Conservation (phyloP, 1,140 invertebrate genomes). For the Homalodisca vitripennis region DNA sequence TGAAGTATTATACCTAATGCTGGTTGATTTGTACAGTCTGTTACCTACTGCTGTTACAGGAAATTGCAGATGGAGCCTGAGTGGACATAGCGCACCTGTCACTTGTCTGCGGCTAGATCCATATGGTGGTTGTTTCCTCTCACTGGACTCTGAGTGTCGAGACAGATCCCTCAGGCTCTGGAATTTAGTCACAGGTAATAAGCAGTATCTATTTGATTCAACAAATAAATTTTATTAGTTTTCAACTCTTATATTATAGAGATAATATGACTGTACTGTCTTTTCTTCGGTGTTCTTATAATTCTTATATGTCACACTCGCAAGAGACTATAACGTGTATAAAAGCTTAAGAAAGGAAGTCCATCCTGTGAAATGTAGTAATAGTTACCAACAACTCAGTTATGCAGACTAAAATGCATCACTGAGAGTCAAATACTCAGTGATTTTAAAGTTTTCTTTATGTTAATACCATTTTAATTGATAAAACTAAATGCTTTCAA, state of each 20-base stretch:
- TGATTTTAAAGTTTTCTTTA: too few relatives aligned
- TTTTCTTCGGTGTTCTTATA: neutral
- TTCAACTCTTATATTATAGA: neutral
- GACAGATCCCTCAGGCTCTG: constrained; percentile 75
- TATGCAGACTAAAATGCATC: too few relatives aligned
- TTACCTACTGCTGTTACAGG: constrained; percentile 55
- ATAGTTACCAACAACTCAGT: too few relatives aligned
- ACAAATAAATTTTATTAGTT: neutral
- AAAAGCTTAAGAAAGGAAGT: too few relatives aligned
- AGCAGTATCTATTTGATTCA: too few relatives aligned
- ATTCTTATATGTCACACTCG: too few relatives aligned
- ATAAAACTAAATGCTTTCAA: too few relatives aligned
- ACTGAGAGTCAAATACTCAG: too few relatives aligned
- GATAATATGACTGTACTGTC: neutral
- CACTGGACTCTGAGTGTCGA: constrained; percentile 64
- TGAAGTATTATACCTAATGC: neutral
- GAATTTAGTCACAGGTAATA: constrained; percentile 77
- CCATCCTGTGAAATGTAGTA: too few relatives aligned
- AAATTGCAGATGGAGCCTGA: constrained; percentile 67
- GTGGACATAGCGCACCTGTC: constrained; percentile 73
- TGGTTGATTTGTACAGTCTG: constrained; percentile 31
- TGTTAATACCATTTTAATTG: too few relatives aligned
- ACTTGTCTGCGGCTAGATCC: constrained; percentile 68
- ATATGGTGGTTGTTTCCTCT: constrained; percentile 66
- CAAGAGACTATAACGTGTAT: too few relatives aligned